phyloP scores from a whole-genome alignment of 2,888 invertebrate genomes.

The Aphidius colemani region DNA sequence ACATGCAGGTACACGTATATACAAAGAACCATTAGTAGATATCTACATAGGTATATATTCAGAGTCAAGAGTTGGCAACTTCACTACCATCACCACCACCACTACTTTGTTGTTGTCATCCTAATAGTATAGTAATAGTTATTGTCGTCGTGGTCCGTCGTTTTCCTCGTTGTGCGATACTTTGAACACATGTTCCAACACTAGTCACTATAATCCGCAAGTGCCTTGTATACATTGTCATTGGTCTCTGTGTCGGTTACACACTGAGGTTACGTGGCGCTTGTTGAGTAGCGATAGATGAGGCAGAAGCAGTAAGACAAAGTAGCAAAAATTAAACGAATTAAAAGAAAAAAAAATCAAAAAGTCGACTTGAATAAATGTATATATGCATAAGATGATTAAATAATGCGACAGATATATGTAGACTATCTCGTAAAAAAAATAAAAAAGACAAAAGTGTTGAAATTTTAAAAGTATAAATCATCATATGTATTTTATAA shows the following conservation, averaged over 20 bases:
- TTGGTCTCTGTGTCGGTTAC: too few relatives aligned
- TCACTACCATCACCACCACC: slow-evolving; percentile 26
- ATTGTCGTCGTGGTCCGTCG: slow-evolving; percentile 20
- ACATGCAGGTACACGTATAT: slow-evolving; percentile 15
- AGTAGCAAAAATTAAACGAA: too few relatives aligned
- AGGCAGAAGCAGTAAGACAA: too few relatives aligned
- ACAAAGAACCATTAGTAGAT: too few relatives aligned
- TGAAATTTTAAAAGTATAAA: neutral
- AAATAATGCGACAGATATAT: too few relatives aligned
- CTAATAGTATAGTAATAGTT: too few relatives aligned
- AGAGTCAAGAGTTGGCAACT: slow-evolving; percentile 48
- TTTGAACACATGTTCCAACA: slow-evolving; percentile 58
- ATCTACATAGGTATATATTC: neutral
- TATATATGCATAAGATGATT: too few relatives aligned
- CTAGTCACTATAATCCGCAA: slow-evolving; percentile 55
- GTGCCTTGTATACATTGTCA: slow-evolving; percentile 33
- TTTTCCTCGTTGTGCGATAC: slow-evolving; percentile 44
- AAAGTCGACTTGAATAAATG: too few relatives aligned
- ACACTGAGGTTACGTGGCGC: too few relatives aligned
- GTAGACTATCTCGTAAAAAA: neutral
- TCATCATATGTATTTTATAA: neutral
- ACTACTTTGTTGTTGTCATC: neutral
- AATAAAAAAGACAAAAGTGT: neutral
- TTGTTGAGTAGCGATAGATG: too few relatives aligned
- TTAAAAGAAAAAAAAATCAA: too few relatives aligned